phyloP scores from a whole-genome alignment of 92 coral and sea anemone species.

The Actinernus sp. region DNA sequence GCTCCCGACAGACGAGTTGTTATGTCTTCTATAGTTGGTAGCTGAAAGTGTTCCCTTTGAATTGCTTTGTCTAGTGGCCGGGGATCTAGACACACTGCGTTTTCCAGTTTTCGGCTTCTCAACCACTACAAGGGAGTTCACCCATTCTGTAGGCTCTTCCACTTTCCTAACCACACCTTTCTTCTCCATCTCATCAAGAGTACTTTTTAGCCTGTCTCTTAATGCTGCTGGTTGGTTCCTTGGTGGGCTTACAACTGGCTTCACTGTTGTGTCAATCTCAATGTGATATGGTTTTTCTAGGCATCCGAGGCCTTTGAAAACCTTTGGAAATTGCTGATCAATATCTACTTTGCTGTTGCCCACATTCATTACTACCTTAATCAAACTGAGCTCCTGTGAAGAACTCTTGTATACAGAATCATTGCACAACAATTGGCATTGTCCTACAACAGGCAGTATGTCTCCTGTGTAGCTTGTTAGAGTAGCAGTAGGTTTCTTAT shows the following conservation, averaged over 20 bases:
- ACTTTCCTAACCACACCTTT: constrained; percentile 28
- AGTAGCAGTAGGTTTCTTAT: constrained; percentile 12
- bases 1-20: no score
- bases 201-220: constrained; percentile 13
- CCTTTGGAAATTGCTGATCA: constrained; percentile 22
- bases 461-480: constrained; percentile 33
- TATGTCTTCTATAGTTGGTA: no score
- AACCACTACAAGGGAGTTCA: no score
- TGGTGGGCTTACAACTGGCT: constrained; percentile 26
- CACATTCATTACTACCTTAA: constrained; percentile 27
- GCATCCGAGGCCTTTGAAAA: constrained; percentile 52
- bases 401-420: no score
- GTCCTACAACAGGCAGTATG: constrained; percentile 18
- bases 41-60: constrained; percentile 25
- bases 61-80: constrained; percentile 45
- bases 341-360: neutral
- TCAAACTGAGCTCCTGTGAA: constrained; percentile 43
- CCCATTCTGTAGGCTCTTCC: no score
- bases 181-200: constrained; percentile 48
- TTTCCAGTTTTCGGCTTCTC: constrained; percentile 28
- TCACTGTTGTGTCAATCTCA: constrained; percentile 29
- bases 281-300: constrained; percentile 51
- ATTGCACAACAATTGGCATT: constrained; percentile 5
- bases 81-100: constrained; percentile 52
- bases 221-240: constrained; percentile 40